These are phyloP conservation scores for Pocillopora grandis DNA, from an alignment of 92 coral and sea anemone species.

Conservation along the genomic window DNA sequence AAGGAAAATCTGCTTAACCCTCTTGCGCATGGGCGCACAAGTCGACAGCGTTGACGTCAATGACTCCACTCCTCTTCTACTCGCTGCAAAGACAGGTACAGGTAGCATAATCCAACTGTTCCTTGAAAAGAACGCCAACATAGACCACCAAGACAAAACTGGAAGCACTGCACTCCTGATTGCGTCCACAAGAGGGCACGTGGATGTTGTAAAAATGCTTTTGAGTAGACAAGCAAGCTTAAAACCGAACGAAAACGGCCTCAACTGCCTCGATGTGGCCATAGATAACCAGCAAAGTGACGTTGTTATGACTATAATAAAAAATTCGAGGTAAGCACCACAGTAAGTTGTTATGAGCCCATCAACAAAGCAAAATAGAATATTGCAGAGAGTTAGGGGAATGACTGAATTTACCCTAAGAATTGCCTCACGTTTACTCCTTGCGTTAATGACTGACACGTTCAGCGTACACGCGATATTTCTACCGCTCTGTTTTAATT, in stretches of 20 bases:
- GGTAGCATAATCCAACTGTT: constrained; percentile 47
- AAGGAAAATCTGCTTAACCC: constrained; percentile 61
- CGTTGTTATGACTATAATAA: constrained; percentile 54
- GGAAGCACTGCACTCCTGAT: constrained; percentile 78
- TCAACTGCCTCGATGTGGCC: constrained; percentile 71
- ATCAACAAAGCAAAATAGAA: too few relatives aligned
- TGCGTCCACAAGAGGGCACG: constrained; percentile 60
- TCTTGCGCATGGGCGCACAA: constrained; percentile 65
- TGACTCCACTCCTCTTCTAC: constrained; percentile 70
- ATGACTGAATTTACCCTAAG: too few relatives aligned
- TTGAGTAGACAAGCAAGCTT: constrained; percentile 52
- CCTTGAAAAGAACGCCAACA: constrained; percentile 45
- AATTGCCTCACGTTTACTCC: too few relatives aligned
- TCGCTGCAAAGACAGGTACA: constrained; percentile 62
- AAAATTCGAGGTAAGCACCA: constrained; percentile 55
- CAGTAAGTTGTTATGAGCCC: neutral
- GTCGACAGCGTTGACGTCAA: constrained; percentile 57
- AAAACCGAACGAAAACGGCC: constrained; percentile 36
- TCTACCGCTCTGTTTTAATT: too few relatives aligned
- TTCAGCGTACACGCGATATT: too few relatives aligned
- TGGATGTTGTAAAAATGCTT: constrained; percentile 48
- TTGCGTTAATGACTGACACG: too few relatives aligned
- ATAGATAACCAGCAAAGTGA: constrained; percentile 47
- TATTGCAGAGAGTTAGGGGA: too few relatives aligned
- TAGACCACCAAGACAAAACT: constrained; percentile 55